These are phyloP conservation scores for Propithecus perrieri DNA, from an alignment of 2,797 vertebrate species.

Conservation along the genomic window DNA sequence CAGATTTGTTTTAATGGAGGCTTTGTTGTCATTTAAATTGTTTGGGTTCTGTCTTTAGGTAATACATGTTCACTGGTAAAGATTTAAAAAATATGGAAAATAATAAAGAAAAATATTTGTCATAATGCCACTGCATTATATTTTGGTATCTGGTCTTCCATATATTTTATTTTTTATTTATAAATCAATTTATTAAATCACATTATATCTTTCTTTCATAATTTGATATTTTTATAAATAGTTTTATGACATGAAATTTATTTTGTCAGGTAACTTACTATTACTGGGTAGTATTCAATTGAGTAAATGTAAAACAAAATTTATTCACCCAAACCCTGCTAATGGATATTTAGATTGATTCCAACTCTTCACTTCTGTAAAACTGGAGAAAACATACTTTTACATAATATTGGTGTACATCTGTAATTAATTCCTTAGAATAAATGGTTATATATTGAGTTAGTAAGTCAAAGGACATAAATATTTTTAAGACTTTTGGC, in stretches of 20 bases:
- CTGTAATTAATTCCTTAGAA: not conserved
- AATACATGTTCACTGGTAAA: not conserved
- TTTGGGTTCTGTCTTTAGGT: not conserved
- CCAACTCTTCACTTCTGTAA: not conserved
- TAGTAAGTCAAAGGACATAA: not conserved
- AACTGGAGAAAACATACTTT: not conserved
- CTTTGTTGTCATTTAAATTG: not conserved
- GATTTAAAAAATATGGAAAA: not conserved
- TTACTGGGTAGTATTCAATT: not conserved
- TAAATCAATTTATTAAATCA: not conserved
- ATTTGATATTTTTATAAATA: not conserved
- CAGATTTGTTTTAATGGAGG: not conserved
- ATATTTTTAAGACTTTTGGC: not conserved
- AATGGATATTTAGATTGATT: not conserved
- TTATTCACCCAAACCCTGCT: not conserved
- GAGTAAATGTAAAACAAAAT: not conserved
- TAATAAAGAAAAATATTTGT: not conserved
- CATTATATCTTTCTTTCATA: not conserved
- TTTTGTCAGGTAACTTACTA: not conserved
- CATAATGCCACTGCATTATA: not conserved
- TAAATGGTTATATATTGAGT: not conserved
- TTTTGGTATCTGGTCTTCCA: slow-evolving; percentile 5
- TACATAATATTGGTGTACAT: not conserved
- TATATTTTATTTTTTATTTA: not conserved
- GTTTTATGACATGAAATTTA: not conserved